Conservation (phyloP, 2,888 invertebrate genomes). For the Eupithecia insigniata region DNA sequence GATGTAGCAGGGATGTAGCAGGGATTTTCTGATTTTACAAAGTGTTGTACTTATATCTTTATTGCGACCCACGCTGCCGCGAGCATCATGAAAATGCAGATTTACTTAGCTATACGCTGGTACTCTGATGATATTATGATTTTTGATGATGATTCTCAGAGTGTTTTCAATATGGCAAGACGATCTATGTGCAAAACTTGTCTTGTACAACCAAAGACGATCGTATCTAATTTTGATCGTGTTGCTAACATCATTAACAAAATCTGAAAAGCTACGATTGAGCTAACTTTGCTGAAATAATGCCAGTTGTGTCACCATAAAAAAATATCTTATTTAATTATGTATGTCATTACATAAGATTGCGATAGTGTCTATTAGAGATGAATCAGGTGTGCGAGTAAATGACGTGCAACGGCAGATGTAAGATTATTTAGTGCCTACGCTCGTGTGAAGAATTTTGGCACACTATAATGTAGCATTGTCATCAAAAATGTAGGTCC, state of each 20-base stretch:
- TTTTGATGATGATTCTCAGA: neutral
- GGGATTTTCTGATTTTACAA: slow-evolving; percentile 4
- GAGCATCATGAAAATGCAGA: neutral
- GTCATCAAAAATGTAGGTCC: neutral
- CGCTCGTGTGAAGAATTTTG: neutral
- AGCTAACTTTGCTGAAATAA: neutral
- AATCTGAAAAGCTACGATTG: neutral
- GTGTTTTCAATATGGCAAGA: neutral
- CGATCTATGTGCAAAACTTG: no score
- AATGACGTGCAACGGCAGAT: neutral
- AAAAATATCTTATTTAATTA: neutral
- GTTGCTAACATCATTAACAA: neutral
- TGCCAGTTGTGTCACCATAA: neutral
- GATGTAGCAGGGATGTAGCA: slow-evolving; percentile 1
- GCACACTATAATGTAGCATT: neutral
- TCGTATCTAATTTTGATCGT: neutral
- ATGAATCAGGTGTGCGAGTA: neutral
- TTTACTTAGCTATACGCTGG: neutral
- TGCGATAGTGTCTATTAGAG: neutral
- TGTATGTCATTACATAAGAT: neutral
- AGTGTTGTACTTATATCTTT: neutral
- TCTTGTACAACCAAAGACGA: no score
- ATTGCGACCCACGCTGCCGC: slow-evolving; percentile 1
- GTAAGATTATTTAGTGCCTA: neutral
- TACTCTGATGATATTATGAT: neutral